A percentile compares a stretch with the other conserved stretches of the same genome.
Evolutionary conservation across 2,888 invertebrate genomes (phyloP).

Genomic region (Lepidocyrtoides sp.): DNA sequence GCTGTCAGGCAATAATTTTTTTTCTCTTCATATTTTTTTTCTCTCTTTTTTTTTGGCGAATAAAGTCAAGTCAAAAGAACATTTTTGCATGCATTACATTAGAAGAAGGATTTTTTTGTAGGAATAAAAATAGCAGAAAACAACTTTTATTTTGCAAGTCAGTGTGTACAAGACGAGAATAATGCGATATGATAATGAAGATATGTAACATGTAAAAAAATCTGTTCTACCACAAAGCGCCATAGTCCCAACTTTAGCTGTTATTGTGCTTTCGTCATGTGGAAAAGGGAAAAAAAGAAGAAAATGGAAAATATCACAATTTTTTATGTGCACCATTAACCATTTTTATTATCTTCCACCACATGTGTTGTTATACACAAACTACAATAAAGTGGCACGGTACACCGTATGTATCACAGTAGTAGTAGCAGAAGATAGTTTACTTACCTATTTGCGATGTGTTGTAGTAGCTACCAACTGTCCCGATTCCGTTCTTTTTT

Average conservation of each 20-base stretch:
- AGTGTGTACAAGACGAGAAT: not conserved
- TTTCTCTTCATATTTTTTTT: not conserved
- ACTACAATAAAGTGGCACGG: not conserved
- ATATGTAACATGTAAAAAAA: constrained; percentile 16
- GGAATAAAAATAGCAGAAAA: not conserved
- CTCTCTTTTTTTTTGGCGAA: not conserved
- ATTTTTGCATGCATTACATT: constrained; percentile 21
- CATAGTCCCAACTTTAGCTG: not conserved
- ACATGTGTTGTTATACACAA: constrained; percentile 42
- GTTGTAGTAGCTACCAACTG: too few relatives aligned
- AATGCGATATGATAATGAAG: constrained; percentile 8
- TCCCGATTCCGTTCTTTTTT: not conserved
- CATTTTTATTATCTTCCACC: constrained; percentile 73
- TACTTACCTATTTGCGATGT: not conserved
- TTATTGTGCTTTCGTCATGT: constrained; percentile 19
- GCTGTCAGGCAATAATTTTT: constrained; percentile 21
- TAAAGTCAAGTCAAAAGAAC: not conserved
- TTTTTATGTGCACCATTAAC: constrained; percentile 75
- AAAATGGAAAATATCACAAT: constrained; percentile 59
- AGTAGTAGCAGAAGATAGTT: not conserved
- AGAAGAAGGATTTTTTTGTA: not conserved
- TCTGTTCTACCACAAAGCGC: constrained; percentile 8
- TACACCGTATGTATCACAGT: not conserved
- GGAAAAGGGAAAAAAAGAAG: not conserved
- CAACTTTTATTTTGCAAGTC: not conserved